Evolutionary conservation across 2,888 invertebrate genomes (phyloP).

Genomic region (Orthonychiurus folsomi): DNA sequence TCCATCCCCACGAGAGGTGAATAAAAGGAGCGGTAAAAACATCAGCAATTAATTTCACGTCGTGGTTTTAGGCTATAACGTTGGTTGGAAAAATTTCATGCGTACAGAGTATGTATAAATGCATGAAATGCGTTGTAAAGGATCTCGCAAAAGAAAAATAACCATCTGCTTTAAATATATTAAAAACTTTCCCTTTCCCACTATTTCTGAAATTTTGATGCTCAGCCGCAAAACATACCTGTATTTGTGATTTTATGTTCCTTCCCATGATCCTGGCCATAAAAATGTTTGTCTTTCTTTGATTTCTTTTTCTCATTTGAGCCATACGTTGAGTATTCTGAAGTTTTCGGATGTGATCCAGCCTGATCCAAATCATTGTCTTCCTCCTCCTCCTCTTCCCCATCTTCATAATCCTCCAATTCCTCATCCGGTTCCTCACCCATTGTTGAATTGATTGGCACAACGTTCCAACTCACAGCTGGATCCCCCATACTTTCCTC

Average conservation of each 20-base stretch:
- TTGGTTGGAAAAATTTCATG: too few relatives aligned
- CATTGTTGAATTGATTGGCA: constrained; percentile 25
- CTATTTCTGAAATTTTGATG: too few relatives aligned
- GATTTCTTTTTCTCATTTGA: not conserved
- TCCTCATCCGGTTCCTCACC: constrained; percentile 15
- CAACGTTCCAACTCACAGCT: constrained; percentile 30
- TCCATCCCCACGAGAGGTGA: too few relatives aligned
- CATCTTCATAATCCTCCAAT: constrained; percentile 13
- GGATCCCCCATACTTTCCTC: constrained; percentile 22
- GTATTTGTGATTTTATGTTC: constrained; percentile 28
- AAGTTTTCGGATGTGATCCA: constrained; percentile 21
- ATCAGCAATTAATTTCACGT: too few relatives aligned
- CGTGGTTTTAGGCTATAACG: too few relatives aligned
- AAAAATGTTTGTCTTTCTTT: constrained; percentile 20
- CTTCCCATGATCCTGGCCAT: constrained; percentile 34
- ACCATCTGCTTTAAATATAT: too few relatives aligned
- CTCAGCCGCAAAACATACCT: constrained; percentile 19
- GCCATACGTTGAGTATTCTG: not conserved
- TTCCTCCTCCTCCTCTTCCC: constrained; percentile 13
- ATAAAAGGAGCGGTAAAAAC: too few relatives aligned
- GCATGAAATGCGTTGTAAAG: too few relatives aligned
- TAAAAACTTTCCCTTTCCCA: too few relatives aligned
- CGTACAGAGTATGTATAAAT: too few relatives aligned
- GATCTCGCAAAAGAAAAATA: too few relatives aligned
- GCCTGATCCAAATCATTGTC: constrained; percentile 22